These are phyloP conservation scores for Coremacera marginata DNA, from an alignment of 2,888 invertebrate species.

Conservation along the genomic window DNA sequence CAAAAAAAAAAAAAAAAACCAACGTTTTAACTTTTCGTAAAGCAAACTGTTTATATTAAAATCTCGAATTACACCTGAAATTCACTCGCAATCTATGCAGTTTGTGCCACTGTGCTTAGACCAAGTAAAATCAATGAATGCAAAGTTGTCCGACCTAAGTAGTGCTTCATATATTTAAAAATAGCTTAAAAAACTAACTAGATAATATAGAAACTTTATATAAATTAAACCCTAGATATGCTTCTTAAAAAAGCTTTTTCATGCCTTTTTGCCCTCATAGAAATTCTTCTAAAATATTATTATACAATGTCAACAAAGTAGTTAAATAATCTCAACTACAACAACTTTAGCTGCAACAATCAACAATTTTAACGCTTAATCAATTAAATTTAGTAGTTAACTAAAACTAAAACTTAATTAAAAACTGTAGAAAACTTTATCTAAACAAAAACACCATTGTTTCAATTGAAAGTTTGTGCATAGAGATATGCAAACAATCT, in stretches of 20 bases:
- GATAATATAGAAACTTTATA: background rate
- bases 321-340: slow-evolving; percentile 1
- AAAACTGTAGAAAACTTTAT: slow-evolving; percentile 37
- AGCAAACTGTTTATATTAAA: no score
- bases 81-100: no score
- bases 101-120: background rate
- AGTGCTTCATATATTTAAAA: background rate
- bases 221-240: slow-evolving; percentile 6
- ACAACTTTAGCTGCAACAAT: slow-evolving; percentile 51
- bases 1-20: no score
- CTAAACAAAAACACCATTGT: slow-evolving; percentile 36
- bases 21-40: no score
- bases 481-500: background rate
- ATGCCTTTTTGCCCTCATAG: slow-evolving; percentile 57
- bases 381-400: slow-evolving; percentile 35
- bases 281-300: slow-evolving; percentile 51
- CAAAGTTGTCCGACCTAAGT: background rate
- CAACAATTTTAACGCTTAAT: slow-evolving; percentile 46
- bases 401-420: slow-evolving; percentile 24
- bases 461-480: slow-evolving; percentile 25
- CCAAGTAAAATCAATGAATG: no score
- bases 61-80: no score
- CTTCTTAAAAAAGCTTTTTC: slow-evolving; percentile 46
- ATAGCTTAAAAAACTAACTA: background rate
- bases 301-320: slow-evolving; percentile 18